These are phyloP conservation scores for Chromobotia macracanthus DNA, from an alignment of 2,797 vertebrate species.

Conservation along the genomic window DNA sequence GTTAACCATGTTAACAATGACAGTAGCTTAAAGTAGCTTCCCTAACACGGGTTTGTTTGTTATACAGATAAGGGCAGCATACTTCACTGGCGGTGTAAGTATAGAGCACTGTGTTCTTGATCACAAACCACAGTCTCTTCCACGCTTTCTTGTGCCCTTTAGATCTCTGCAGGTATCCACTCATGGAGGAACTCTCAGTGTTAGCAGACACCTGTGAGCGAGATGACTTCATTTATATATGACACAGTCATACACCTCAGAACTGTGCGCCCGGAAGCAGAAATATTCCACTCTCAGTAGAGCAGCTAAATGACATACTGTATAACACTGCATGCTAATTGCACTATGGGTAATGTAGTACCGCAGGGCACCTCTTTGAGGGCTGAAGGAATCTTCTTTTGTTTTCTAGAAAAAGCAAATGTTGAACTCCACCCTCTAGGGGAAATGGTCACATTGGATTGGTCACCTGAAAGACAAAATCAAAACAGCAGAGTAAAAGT, in stretches of 20 bases:
- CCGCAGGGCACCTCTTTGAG: conserved; percentile 90
- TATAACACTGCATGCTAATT: background rate
- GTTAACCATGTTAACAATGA: background rate
- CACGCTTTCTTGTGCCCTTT: conserved; percentile 95
- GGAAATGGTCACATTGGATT: conserved; percentile 81
- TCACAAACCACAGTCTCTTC: conserved; percentile 98
- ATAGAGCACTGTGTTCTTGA: conserved; percentile 98
- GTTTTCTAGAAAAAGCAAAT: conserved; percentile 94
- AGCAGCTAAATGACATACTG: too few species aligned
- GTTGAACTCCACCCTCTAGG: conserved; percentile 87
- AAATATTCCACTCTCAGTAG: too few species aligned
- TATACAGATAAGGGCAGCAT: conserved; percentile 55
- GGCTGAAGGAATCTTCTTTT: conserved; percentile 97
- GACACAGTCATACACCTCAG: too few species aligned
- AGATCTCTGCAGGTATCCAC: conserved; percentile 92
- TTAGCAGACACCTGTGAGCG: conserved; percentile 86
- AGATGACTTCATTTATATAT: too few species aligned
- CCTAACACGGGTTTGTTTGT: too few species aligned
- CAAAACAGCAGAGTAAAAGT: background rate
- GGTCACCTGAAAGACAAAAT: conserved; percentile 76
- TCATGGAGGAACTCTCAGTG: conserved; percentile 98
- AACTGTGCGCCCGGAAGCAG: too few species aligned
- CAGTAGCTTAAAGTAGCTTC: background rate
- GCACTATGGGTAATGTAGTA: background rate
- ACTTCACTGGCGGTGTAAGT: conserved; percentile 99